Conservation (phyloP, 2,113 vertebrate genomes). For the Varanus salvator region DNA sequence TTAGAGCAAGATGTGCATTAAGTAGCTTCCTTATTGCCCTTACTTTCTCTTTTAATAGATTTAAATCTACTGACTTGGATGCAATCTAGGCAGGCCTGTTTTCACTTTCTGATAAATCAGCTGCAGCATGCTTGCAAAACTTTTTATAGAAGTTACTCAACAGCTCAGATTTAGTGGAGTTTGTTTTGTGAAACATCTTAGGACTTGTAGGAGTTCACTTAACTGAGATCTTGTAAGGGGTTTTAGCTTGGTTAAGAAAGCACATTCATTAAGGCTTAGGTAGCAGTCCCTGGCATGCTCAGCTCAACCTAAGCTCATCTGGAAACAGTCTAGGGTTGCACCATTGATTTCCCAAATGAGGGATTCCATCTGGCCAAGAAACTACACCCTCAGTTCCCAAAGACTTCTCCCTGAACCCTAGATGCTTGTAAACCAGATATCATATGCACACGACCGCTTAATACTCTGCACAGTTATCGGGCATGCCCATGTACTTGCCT, state of each 20-base stretch:
- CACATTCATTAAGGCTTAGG: neutral
- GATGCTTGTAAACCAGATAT: neutral
- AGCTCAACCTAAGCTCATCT: neutral
- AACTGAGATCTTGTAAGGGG: neutral
- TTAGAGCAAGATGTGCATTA: neutral
- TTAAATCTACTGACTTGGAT: neutral
- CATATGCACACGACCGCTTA: neutral
- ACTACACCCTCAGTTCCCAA: neutral
- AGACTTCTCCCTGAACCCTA: neutral
- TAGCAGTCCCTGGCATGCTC: neutral
- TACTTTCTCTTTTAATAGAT: neutral
- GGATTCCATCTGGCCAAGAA: neutral
- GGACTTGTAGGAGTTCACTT: neutral
- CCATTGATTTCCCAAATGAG: neutral
- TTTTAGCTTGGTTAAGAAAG: too few relatives aligned
- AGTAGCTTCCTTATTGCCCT: neutral
- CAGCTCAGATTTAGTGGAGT: neutral
- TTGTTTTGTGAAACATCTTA: neutral
- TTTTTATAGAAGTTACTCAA: neutral
- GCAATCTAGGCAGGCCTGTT: neutral
- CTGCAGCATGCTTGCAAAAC: neutral
- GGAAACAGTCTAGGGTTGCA: neutral
- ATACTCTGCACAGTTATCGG: too few relatives aligned
- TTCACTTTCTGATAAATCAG: neutral
- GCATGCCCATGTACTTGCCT: neutral